Base-by-base conservation (phyloP, 2,888 invertebrate species). In the Pristionchus entomophagus region DNA sequence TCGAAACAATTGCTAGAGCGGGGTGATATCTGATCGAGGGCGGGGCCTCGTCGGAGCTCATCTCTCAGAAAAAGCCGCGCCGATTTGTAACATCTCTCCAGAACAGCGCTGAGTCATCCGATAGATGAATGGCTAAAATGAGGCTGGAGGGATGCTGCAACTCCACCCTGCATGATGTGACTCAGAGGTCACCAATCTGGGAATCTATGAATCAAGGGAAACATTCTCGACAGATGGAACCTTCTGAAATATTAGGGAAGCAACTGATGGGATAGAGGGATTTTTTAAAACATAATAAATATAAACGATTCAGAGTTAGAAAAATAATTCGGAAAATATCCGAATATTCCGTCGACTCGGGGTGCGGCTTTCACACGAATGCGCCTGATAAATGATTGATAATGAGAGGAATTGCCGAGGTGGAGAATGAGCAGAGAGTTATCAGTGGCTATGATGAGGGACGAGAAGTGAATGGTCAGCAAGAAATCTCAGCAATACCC, bases 381-480 rank as follows among this genome's bases (percentile, higher is more conserved):
- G n/a, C 41, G 17, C 2, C 38, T 17, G 22, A 22, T 8, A 22
- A 56, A 73, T 73, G 5, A 41, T 41, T 73, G 41, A 73, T 73
- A 73, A 73, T 73, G 73, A 41, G 41, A 22, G 1, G n/a, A 73
- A 32, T 22, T n/a, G n/a, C n/a, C 73, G 73, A 73, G 73, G 73
- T 73, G 38, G 41, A 41, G 73, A 22, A 73, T 41, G 38, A n/a
- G n/a, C n/a, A n/a, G n/a, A n/a, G 59, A 59, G 22, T 35, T 73
- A 73, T 73, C 73, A 73, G 73, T 56, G 56, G 45, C 32, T 73
- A 41, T 41, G 73, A 73, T 73, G 41, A 41, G 73, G 8, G 73
- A 26, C 35, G 32, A 35, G 35, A 65, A 29, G 35, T 1, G 35
- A 65, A 65, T 38, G 45, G 73, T 73, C 73, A 73, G 73, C 73